Base-by-base conservation (phyloP, 2,113 vertebrate genomes). In the Psittacula cyanocephala region DNA sequence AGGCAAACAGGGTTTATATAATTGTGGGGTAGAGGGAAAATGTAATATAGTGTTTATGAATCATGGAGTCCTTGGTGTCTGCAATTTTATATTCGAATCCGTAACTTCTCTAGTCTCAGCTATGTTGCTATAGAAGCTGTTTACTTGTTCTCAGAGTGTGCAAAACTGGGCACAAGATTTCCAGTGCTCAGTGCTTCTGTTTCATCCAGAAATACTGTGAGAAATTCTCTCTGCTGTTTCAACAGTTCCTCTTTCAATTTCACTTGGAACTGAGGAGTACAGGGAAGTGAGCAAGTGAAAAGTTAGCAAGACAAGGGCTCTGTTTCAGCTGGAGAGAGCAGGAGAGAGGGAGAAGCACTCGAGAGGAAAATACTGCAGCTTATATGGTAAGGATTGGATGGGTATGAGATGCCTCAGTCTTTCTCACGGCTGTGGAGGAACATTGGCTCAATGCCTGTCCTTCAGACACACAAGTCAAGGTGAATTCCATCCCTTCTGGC, bases 211-310 rank as follows among this genome's bases (percentile, higher is more conserved):
- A 94, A 88, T 81, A 86, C 82, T 90, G 64, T 92, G 91, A 88
- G 76, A 91, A 94, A 93, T 86, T 7, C 9, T 5, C 4, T 24
- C 27, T 60, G 41, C 71, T 88, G 4, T 89, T 95, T 81, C 76
- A 86, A 59, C 23, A 68, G 55, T 97, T 96, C 94, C 88, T 81
- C 94, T 96, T 96, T 95, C 88, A 59, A 17, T 88, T 70, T 83
- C 5, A 0, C 18, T 86, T 88, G 47, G 67, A 95, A 78, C 22
- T 4, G 20, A 75, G 68, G 57, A 83, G 68, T 37, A 81, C 82
- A 57, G 82, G 44, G 82, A 93, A 88, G 75, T 25, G 25, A 83
- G 50, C 17, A 88, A 62, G 62, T 47, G n/a, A 72, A 89, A 89
- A 77, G 52, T 19, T 35, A 46, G 31, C 52, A 33, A 55, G 57